A percentile compares a stretch with the other conserved stretches of the same genome.
phyloP scores from a whole-genome alignment of 2,113 vertebrate genomes.

The Struthio camelus region DNA sequence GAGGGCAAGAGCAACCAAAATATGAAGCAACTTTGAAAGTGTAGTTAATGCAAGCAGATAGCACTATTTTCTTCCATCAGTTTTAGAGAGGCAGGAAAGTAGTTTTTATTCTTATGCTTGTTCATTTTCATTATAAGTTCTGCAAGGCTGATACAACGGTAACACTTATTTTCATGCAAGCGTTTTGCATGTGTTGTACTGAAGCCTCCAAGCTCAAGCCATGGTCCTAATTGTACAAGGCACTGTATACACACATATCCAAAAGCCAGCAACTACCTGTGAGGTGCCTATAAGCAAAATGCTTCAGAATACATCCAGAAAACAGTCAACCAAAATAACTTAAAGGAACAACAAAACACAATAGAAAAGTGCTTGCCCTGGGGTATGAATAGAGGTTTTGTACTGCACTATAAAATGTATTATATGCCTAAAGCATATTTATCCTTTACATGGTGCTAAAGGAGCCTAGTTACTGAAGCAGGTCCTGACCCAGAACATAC shows the following conservation, averaged over 20 bases:
- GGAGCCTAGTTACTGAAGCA: background rate
- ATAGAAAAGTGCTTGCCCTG: background rate
- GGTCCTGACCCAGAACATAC: background rate
- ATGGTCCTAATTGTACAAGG: too few relatives aligned
- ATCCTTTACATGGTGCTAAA: background rate
- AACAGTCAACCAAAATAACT: background rate
- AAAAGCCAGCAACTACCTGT: background rate
- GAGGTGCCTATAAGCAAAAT: background rate
- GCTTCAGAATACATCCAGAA: background rate
- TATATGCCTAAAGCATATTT: rapidly evolving
- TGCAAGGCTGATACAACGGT: background rate
- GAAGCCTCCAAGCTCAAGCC: background rate
- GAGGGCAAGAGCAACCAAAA: background rate
- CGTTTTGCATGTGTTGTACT: background rate
- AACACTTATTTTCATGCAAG: too few relatives aligned
- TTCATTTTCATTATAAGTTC: background rate
- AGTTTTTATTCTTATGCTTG: background rate
- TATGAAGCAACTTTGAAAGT: rapidly evolving
- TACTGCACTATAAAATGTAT: too few relatives aligned
- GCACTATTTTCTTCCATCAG: background rate
- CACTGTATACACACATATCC: rapidly evolving
- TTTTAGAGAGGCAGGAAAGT: background rate
- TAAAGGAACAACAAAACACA: background rate
- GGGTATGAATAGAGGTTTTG: background rate
- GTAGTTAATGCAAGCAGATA: rapidly evolving